Conservation (phyloP, 2,888 invertebrate species). For the Prenolepis imparis region DNA sequence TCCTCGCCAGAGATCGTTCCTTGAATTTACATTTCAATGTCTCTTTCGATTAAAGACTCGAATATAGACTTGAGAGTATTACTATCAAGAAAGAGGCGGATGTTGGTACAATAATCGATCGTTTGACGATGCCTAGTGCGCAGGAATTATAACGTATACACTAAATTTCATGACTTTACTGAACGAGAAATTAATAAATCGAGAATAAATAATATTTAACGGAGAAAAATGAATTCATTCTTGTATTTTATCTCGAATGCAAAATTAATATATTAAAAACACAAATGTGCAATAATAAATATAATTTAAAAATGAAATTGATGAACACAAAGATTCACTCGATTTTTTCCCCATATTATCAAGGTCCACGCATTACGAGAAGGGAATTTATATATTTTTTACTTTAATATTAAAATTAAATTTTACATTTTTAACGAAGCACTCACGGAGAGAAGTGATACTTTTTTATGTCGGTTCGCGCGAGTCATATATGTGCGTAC, state of each 20-base stretch:
- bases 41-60: not conserved
- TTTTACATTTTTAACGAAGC: conserved; percentile 10
- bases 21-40: not conserved
- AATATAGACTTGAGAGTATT: not conserved
- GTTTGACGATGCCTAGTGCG: not conserved
- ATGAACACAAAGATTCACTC: not conserved
- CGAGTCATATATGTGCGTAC: not conserved
- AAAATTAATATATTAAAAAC: not conserved
- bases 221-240: not conserved
- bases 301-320: not conserved
- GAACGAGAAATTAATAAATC: not conserved
- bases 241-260: not conserved
- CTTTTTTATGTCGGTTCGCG: not conserved
- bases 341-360: not conserved
- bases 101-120: too few relatives aligned
- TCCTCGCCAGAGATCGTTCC: not conserved
- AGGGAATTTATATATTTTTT: not conserved
- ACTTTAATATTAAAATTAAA: not conserved
- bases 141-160: not conserved
- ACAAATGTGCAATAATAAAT: not conserved
- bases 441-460: not conserved
- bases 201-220: not conserved
- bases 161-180: not conserved
- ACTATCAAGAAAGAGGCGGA: not conserved
- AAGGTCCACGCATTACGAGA: not conserved